Evolutionary conservation across 2,797 vertebrate genomes (phyloP), one percentile per base, ranked within the genome.

Genomic region (Pseudomugil tenellus): DNA sequence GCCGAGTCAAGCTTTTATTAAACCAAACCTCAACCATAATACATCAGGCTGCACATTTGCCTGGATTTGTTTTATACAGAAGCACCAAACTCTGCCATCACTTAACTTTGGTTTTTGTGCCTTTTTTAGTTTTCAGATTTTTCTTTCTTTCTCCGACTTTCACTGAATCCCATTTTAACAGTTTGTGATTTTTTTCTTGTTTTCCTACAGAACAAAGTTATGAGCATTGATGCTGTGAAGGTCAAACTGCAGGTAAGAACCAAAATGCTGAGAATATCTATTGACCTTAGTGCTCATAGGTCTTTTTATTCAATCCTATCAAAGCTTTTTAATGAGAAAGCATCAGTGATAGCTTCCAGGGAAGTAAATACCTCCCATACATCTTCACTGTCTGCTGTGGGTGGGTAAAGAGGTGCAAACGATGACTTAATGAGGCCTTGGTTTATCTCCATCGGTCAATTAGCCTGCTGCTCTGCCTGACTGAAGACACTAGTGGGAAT

Each of bases 171-270:
- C 19, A 0, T 29, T 41, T 14, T 67, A 8, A 16, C 53, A 32
- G 46, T 52, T 16, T 34, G 3, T 1, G 12, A 37, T 31, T 32
- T 54, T 26, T 4, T 52, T 55, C 57, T 31, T 29, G 46, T 63
- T 90, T 41, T 85, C 51, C 88, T 90, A 41, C 90, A 93, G 92
- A 93, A 93, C 85, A 93, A 93, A 88, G 91, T 92, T 16, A 80
- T 93, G 91, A 90, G 8, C 68, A 85, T 93, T 21, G 91, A 93
- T 12, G 68, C 81, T 0, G 67, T 90, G 56, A 93, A 93, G 67
- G 87, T 93, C 59, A 93, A 93, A 78, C 74, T 93, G 61, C 92
- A 93, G 92, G 92, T 93, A 76, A 88, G 88, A 64, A 41, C 19
- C 46, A 13, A 26, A 19, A 6, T 46, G 0, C 1, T 19, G 14